Percentiles rank a stretch among this genome's conserved stretches.
These are phyloP conservation scores for Hippocampus zosterae DNA, from an alignment of 2,113 vertebrate genomes.

Conservation along the genomic window DNA sequence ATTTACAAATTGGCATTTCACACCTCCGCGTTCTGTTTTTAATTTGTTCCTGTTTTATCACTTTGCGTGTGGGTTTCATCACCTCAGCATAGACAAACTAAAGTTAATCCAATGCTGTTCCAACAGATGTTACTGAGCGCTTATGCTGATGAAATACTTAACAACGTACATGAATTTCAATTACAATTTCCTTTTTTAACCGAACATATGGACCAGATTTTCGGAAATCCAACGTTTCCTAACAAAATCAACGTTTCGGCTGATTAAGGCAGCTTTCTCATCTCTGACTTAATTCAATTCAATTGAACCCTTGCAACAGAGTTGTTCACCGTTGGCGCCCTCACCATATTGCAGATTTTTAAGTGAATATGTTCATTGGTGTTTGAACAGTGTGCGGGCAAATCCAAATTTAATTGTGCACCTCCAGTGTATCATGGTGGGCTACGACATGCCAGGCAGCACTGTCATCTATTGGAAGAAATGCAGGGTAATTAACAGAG, in stretches of 20 bases:
- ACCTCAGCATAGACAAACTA: constrained; percentile 4
- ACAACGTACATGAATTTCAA: constrained; percentile 11
- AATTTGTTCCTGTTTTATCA: constrained; percentile 24
- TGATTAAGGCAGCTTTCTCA: constrained; percentile 24
- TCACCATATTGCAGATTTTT: neutral
- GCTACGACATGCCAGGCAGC: no score
- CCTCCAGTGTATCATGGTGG: no score
- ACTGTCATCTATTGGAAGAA: no score
- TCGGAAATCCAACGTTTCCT: constrained; percentile 32
- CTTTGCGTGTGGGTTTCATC: constrained; percentile 14
- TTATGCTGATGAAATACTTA: constrained; percentile 1
- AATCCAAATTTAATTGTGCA: no score
- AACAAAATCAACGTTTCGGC: constrained; percentile 34
- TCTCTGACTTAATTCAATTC: constrained; percentile 16
- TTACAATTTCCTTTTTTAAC: constrained; percentile 26
- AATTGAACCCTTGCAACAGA: neutral
- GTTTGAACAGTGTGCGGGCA: no score
- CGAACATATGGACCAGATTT: constrained; percentile 19
- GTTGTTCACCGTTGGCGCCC: no score
- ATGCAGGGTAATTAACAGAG: no score
- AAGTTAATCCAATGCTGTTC: constrained; percentile 12
- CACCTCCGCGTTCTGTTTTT: constrained; percentile 24
- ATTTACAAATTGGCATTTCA: constrained; percentile 19
- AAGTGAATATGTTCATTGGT: neutral
- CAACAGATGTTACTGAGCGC: constrained; percentile 14